Percentiles rank a stretch among this genome's conserved stretches.
phyloP scores from a whole-genome alignment of 2,113 vertebrate genomes.

The Xyrauchen texanus region DNA sequence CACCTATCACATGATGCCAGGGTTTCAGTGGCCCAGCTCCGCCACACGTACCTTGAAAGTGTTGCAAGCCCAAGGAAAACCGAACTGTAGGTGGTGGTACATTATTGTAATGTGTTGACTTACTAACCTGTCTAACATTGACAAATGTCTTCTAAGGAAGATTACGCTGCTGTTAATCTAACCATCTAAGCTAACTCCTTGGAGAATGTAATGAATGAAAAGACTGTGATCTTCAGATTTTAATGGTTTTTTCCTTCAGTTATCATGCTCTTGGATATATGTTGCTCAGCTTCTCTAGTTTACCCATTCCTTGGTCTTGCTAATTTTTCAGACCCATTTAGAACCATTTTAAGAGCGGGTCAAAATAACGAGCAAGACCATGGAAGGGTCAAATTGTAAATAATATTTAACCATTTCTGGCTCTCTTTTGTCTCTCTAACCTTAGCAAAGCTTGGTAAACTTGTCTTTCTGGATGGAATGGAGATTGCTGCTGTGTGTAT shows the following conservation, averaged over 20 bases:
- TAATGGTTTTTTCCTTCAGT: background rate
- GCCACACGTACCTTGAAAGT: conserved; percentile 86
- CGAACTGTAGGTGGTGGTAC: conserved; percentile 89
- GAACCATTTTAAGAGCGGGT: no score
- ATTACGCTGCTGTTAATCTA: no score
- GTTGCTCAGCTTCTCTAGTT: background rate
- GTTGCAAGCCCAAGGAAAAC: conserved; percentile 77
- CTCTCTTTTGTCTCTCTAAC: background rate
- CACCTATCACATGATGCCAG: conserved; percentile 76
- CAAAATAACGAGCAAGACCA: no score
- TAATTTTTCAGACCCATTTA: no score
- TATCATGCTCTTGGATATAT: background rate
- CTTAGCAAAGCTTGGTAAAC: background rate
- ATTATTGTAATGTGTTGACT: conserved; percentile 44
- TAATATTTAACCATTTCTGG: background rate
- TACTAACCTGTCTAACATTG: conserved; percentile 32
- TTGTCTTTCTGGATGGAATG: background rate
- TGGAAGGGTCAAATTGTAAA: no score
- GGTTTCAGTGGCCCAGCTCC: conserved; percentile 90
- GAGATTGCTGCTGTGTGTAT: no score
- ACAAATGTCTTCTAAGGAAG: conserved; percentile 8
- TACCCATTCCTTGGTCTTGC: no score
- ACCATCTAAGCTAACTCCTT: background rate
- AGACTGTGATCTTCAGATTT: background rate
- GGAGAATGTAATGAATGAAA: background rate